A percentile compares a stretch with the other conserved stretches of the same genome.
Conservation (phyloP, 2,797 vertebrate species). For the Scolopax rusticola region DNA sequence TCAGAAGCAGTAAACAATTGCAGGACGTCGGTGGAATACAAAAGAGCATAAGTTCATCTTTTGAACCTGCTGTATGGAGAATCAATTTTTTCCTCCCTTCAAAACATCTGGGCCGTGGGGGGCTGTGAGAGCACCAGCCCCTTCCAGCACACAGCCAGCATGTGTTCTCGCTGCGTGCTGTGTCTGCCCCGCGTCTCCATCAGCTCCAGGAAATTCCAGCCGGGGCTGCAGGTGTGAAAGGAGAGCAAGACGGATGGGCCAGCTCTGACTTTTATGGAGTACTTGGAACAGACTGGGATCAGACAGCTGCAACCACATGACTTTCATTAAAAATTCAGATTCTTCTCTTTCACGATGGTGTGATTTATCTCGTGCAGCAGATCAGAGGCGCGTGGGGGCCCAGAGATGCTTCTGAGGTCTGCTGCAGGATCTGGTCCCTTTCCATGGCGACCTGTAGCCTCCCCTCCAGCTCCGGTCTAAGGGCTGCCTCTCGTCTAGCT, state of each 20-base stretch:
- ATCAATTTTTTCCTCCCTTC: background rate
- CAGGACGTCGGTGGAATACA: background rate
- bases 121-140: background rate
- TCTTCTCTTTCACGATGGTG: slow-evolving; percentile 81
- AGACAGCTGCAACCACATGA: slow-evolving; percentile 84
- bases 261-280: slow-evolving; percentile 69
- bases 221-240: slow-evolving; percentile 71
- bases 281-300: slow-evolving; percentile 57
- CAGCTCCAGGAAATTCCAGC: slow-evolving; percentile 58
- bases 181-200: background rate
- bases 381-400: slow-evolving; percentile 28
- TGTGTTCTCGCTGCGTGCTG: background rate
- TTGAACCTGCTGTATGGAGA: background rate
- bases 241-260: slow-evolving; percentile 69
- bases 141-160: rapidly evolving
- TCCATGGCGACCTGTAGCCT: rapidly evolving
- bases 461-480: background rate
- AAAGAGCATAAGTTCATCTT: background rate
- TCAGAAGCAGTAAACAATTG: background rate
- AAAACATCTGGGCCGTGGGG: background rate
- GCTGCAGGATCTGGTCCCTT: background rate
- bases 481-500: background rate
- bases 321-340: slow-evolving; percentile 92
- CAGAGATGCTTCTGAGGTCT: background rate
- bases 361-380: slow-evolving; percentile 86